Percentiles rank a stretch among this genome's conserved stretches.
These are phyloP conservation scores for Madoqua kirkii DNA, from an alignment of 2,113 vertebrate species.

Conservation along the genomic window DNA sequence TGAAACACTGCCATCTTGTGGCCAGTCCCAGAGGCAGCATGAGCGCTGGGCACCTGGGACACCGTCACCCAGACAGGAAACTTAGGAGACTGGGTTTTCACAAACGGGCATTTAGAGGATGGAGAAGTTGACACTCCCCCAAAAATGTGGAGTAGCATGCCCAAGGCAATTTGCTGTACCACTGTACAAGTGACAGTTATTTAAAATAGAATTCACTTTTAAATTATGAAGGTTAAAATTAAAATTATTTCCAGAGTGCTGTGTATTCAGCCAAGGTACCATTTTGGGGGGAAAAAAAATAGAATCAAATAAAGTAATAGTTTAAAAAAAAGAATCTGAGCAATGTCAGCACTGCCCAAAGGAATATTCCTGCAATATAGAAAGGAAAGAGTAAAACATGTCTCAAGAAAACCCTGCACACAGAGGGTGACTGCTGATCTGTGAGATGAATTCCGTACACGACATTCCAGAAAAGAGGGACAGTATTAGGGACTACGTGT, in stretches of 20 bases:
- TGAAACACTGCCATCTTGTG: constrained; percentile 68
- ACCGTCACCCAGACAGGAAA: neutral
- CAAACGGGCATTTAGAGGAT: neutral
- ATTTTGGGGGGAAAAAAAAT: neutral
- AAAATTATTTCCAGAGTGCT: neutral
- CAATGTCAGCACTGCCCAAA: neutral
- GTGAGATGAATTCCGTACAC: neutral
- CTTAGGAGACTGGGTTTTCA: neutral
- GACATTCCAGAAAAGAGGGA: neutral
- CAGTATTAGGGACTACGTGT: neutral
- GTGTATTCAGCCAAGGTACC: neutral
- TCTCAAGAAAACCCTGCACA: neutral
- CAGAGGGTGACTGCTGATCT: no score
- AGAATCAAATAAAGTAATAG: neutral
- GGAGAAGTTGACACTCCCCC: neutral
- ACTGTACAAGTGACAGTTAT: neutral
- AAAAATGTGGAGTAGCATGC: neutral
- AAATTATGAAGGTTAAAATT: neutral
- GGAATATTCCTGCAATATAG: neutral
- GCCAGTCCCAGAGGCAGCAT: neutral
- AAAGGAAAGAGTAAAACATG: neutral
- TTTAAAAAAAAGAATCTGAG: neutral
- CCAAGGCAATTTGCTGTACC: neutral
- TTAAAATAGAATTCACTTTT: neutral
- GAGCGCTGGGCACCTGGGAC: accelerated